These are phyloP conservation scores for Diplazon laetatorius DNA, from an alignment of 2,888 invertebrate genomes.

Conservation along the genomic window DNA sequence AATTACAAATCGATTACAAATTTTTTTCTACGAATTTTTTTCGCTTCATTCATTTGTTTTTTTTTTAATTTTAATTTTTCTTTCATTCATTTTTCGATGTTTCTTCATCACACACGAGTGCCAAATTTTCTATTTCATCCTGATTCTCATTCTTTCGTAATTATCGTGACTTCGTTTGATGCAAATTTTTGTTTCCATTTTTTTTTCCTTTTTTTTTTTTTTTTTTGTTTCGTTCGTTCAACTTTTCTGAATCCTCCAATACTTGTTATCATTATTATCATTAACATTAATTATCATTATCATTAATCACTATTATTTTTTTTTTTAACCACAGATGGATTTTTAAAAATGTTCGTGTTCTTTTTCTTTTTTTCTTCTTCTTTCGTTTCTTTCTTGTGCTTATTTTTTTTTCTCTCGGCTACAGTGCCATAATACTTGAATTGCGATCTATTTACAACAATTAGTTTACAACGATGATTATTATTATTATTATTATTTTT, in stretches of 20 bases:
- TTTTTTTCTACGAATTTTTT: conserved; percentile 9
- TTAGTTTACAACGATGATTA: conserved; percentile 49
- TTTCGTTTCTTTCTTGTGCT: not conserved
- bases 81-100: conserved; percentile 50
- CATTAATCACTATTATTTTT: no score
- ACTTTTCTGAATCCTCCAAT: no score
- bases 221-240: no score
- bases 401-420: conserved; percentile 9
- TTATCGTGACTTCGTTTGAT: no score
- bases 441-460: conserved; percentile 57
- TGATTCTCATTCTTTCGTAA: no score
- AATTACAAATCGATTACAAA: no score
- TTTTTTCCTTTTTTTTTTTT: no score
- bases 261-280: no score
- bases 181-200: no score
- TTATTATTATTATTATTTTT: no score
- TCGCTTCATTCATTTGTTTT: conserved; percentile 24
- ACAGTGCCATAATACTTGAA: conserved; percentile 46
- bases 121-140: no score
- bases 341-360: conserved; percentile 40
- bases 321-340: conserved; percentile 55
- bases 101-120: conserved; percentile 48
- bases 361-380: conserved; percentile 19
- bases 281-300: no score
- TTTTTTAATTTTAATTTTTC: conserved; percentile 26